Evolutionary conservation across 1,140 invertebrate genomes (phyloP).

Genomic region (Parapsyche elsis): DNA sequence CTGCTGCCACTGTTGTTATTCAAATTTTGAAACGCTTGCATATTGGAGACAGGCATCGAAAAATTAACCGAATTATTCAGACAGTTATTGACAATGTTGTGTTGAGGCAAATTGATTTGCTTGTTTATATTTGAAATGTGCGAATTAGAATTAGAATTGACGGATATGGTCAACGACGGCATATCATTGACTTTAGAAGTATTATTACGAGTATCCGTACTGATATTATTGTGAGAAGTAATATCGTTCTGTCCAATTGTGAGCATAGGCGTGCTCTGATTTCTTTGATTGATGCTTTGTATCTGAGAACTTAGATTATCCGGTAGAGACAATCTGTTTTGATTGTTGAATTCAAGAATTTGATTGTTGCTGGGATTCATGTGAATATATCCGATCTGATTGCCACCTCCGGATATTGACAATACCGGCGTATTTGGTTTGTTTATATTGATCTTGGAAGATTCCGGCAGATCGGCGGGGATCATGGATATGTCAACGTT

Average conservation of each 20-base stretch:
- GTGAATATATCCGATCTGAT: slow-evolving; percentile 65
- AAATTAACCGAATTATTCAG: slow-evolving; percentile 40
- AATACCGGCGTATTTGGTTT: slow-evolving; percentile 63
- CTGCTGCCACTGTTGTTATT: not conserved
- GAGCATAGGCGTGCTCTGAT: slow-evolving; percentile 48
- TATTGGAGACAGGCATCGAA: slow-evolving; percentile 1
- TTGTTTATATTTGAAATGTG: slow-evolving; percentile 36
- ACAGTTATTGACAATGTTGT: slow-evolving; percentile 48
- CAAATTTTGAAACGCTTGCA: slow-evolving; percentile 24
- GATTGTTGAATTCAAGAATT: slow-evolving; percentile 65
- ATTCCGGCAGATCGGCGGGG: slow-evolving; percentile 29
- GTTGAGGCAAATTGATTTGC: slow-evolving; percentile 53
- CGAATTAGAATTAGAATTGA: slow-evolving; percentile 4
- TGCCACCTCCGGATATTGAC: slow-evolving; percentile 62
- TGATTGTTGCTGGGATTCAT: slow-evolving; percentile 65
- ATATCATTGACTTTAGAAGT: slow-evolving; percentile 39
- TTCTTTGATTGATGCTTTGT: slow-evolving; percentile 40
- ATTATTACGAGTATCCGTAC: slow-evolving; percentile 37
- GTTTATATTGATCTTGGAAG: slow-evolving; percentile 54
- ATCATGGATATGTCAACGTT: slow-evolving; percentile 37
- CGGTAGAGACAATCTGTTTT: slow-evolving; percentile 58
- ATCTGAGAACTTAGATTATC: slow-evolving; percentile 44
- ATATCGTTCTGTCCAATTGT: slow-evolving; percentile 49
- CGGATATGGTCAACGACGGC: slow-evolving; percentile 42
- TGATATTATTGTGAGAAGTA: slow-evolving; percentile 26